A percentile compares a stretch with the other conserved stretches of the same genome.
phyloP scores from a whole-genome alignment of 2,113 vertebrate genomes.

The Cavia aperea region DNA sequence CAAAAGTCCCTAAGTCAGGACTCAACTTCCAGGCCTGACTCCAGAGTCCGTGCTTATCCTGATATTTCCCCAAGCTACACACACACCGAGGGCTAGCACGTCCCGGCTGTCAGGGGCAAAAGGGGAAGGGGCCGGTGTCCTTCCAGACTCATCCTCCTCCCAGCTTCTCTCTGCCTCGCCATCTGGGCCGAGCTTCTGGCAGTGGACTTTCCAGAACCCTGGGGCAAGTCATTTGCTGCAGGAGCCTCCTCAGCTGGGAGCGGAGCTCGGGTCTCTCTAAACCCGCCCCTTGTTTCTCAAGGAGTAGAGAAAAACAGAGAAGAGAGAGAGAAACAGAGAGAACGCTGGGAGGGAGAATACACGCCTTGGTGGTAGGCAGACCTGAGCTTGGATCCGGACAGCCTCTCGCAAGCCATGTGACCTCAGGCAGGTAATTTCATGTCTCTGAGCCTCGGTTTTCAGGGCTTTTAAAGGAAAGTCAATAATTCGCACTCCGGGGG shows the following conservation, averaged over 20 bases:
- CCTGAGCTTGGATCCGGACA: not conserved
- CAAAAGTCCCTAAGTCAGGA: not conserved
- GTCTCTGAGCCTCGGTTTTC: not conserved
- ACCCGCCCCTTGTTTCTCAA: not conserved
- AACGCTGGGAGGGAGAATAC: not conserved
- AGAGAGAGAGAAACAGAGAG: not conserved
- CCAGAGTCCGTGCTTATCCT: not conserved
- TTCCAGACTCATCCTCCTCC: not conserved
- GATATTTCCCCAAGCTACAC: not conserved
- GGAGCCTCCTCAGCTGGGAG: not conserved
- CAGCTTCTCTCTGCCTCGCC: not conserved
- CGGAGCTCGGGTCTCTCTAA: not conserved
- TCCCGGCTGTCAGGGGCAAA: not conserved
- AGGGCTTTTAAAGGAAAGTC: not conserved
- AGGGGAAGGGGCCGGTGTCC: not conserved
- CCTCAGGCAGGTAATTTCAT: not conserved
- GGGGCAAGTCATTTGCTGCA: not conserved
- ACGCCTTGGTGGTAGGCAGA: not conserved
- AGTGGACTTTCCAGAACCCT: not conserved
- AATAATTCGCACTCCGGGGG: not conserved
- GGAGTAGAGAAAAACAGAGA: not conserved
- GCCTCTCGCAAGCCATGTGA: not conserved
- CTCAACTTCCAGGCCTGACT: not conserved
- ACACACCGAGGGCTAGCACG: not conserved
- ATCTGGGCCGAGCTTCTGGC: not conserved